These are phyloP conservation scores for Trachops cirrhosus DNA, from an alignment of 2,797 vertebrate species.

Conservation along the genomic window DNA sequence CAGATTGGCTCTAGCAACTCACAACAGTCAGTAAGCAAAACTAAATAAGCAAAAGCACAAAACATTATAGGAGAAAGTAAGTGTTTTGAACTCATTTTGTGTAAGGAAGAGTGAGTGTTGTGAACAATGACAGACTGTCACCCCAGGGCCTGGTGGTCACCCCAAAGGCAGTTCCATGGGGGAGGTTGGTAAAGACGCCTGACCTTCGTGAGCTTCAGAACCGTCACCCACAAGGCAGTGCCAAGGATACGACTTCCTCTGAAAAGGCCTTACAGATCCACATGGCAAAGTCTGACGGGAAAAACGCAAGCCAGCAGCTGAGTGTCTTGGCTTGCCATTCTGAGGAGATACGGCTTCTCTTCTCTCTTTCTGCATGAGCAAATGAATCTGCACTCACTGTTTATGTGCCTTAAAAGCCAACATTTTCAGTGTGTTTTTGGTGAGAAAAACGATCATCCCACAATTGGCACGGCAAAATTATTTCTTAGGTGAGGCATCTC, in stretches of 20 bases:
- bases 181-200: neutral
- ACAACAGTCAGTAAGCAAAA: conserved; percentile 67
- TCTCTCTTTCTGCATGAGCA: conserved; percentile 19
- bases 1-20: conserved; percentile 69
- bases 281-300: neutral
- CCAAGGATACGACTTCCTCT: neutral
- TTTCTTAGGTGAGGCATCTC: conserved; percentile 62
- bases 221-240: neutral
- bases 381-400: conserved; percentile 58
- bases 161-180: neutral
- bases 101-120: neutral
- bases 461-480: conserved; percentile 52
- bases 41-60: conserved; percentile 65
- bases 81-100: neutral
- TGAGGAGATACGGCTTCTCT: conserved; percentile 51
- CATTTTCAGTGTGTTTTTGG: conserved; percentile 53
- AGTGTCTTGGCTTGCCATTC: neutral
- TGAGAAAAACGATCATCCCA: conserved; percentile 65
- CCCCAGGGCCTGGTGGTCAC: neutral
- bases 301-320: neutral
- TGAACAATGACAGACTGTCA: neutral
- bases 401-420: conserved; percentile 67
- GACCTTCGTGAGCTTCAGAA: neutral
- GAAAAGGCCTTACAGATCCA: neutral
- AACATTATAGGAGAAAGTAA: neutral